Evolutionary conservation across 2,113 vertebrate genomes (phyloP).

Genomic region (Dromas ardeola): DNA sequence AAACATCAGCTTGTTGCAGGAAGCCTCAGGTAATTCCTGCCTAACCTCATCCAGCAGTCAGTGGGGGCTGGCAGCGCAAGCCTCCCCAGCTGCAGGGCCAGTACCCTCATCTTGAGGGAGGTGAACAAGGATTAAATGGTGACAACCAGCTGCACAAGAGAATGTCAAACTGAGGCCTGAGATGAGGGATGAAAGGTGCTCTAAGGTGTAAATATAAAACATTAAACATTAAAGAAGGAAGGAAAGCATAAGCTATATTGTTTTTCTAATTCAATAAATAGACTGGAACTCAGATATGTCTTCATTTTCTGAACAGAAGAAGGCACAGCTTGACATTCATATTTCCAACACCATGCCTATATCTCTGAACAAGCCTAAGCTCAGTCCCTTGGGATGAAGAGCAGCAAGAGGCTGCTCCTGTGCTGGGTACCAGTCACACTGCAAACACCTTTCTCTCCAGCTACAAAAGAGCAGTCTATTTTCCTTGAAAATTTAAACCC

Average conservation of each 20-base stretch:
- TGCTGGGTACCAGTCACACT: not conserved
- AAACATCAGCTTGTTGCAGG: not conserved
- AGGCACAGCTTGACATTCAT: not conserved
- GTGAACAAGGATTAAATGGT: not conserved
- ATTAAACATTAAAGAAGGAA: not conserved
- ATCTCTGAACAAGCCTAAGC: not conserved
- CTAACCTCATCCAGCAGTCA: not conserved
- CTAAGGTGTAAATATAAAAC: not conserved
- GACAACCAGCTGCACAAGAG: not conserved
- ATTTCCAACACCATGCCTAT: not conserved
- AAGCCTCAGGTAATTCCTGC: not conserved
- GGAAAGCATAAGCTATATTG: not conserved
- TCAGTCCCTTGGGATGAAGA: not conserved
- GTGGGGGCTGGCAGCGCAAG: fast-evolving
- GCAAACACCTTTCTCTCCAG: not conserved
- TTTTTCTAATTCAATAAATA: not conserved
- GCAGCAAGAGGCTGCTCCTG: not conserved
- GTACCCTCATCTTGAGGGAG: not conserved
- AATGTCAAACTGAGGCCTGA: not conserved
- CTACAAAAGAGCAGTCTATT: not conserved
- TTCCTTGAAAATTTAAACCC: not conserved
- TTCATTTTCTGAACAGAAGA: not conserved
- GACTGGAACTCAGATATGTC: not conserved
- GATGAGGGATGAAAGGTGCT: not conserved
- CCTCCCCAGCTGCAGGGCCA: not conserved